Evolutionary conservation across 1,140 invertebrate genomes (phyloP).

Genomic region (Acyrthosiphon pisum): DNA sequence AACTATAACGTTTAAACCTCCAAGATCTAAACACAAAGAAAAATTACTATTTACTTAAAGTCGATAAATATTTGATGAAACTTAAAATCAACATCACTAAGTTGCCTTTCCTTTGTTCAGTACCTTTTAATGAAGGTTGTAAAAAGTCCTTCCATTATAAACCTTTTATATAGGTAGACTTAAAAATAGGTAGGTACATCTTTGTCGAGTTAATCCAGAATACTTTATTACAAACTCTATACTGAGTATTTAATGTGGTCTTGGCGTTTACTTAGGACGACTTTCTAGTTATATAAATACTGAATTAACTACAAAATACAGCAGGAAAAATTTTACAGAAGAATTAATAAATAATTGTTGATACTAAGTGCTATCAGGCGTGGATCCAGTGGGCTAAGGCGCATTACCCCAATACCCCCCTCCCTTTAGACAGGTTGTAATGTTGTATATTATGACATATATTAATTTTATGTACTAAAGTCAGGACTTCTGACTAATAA

Average conservation of each 20-base stretch:
- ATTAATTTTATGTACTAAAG: neutral
- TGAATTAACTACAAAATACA: neutral
- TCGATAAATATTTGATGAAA: slow-evolving; percentile 12
- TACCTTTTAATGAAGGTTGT: neutral
- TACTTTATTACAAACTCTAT: slow-evolving; percentile 18
- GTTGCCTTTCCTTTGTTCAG: neutral
- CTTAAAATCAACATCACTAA: neutral
- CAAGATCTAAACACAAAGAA: neutral
- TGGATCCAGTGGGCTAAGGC: neutral
- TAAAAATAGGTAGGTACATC: neutral
- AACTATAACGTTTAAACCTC: neutral
- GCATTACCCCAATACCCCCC: neutral
- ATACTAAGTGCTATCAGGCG: neutral
- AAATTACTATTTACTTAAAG: neutral
- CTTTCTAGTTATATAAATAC: neutral
- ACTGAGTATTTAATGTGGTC: neutral
- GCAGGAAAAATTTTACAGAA: neutral
- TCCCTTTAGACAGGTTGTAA: neutral
- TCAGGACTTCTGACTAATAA: neutral
- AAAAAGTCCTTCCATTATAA: slow-evolving; percentile 31
- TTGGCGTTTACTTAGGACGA: neutral
- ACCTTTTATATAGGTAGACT: slow-evolving; percentile 30
- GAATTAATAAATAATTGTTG: slow-evolving; percentile 1
- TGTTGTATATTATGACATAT: neutral
- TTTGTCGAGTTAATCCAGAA: slow-evolving; percentile 26